Evolutionary conservation across 1,140 invertebrate genomes (phyloP), one percentile per base, ranked within the genome.

Genomic region (Pogonognathellus flavescens): DNA sequence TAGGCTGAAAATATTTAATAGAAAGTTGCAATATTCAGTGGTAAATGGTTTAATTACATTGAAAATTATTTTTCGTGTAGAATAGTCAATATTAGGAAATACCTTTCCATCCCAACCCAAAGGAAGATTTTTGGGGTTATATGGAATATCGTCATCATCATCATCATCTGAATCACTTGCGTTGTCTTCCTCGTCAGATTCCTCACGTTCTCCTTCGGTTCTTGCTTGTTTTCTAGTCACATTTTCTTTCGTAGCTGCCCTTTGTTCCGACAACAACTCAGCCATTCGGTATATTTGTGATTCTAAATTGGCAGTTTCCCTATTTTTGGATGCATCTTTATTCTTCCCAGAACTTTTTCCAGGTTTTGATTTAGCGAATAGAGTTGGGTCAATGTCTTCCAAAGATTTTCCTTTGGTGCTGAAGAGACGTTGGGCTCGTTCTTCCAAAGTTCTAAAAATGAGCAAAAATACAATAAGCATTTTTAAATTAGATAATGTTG

Each of bases 41-140:
- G n/a, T n/a, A n/a, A n/a, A n/a, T n/a, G n/a, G n/a, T n/a, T n/a
- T n/a, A n/a, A n/a, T n/a, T n/a, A n/a, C n/a, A n/a, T n/a, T n/a
- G n/a, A n/a, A n/a, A n/a, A n/a, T n/a, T n/a, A n/a, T n/a, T n/a
- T n/a, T n/a, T n/a, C n/a, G n/a, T n/a, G n/a, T n/a, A n/a, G n/a
- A n/a, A n/a, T n/a, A n/a, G n/a, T n/a, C n/a, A n/a, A 31, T 13
- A 66, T 14, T 49, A 55, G 80, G 20, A 86, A 80, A 88, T 90
- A 95, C 94, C 92, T 99, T 99, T 72, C 98, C 99, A 92, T 99
- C 99, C 98, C 98, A 99, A 8, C 98, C 99, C 0, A 99, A 93
- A 1, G 99, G 99, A 52, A 99, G 91, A 92, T 99, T 99, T 92
- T 99, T 99, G 0, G 99, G 99, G 92, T 99, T 99, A 91, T 99